A percentile compares a stretch with the other conserved stretches of the same genome.
phyloP scores from a whole-genome alignment of 2,888 invertebrate genomes.

The Coenonympha glycerion region DNA sequence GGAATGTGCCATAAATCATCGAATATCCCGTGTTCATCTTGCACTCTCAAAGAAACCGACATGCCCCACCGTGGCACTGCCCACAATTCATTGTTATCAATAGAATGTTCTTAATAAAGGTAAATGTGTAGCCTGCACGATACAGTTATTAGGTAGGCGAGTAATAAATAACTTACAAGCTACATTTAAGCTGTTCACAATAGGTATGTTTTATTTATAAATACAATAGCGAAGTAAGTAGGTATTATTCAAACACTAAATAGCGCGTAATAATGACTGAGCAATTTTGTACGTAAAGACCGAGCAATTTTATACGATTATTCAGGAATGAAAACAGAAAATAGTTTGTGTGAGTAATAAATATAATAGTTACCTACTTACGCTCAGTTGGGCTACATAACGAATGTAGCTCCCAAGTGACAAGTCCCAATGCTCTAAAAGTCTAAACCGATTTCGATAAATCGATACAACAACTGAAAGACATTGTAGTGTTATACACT shows the following conservation, averaged over 20 bases:
- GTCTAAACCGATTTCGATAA: no score
- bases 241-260: background rate
- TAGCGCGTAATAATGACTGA: background rate
- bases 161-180: conserved; percentile 1
- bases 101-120: conserved; percentile 20
- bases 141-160: conserved; percentile 3
- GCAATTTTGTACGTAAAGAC: background rate
- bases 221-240: background rate
- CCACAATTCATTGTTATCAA: conserved; percentile 23
- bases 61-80: conserved; percentile 19
- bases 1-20: conserved; percentile 70
- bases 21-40: conserved; percentile 34
- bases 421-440: no score
- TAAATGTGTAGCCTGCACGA: conserved; percentile 12
- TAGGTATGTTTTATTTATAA: background rate
- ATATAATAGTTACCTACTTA: no score
- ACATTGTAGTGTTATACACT: no score
- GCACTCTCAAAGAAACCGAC: conserved; percentile 31
- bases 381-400: no score
- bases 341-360: no score
- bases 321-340: background rate
- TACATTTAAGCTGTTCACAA: background rate
- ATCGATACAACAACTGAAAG: no score
- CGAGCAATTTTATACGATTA: background rate
- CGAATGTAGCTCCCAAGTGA: no score